These are phyloP conservation scores for Propithecus deckenii DNA, from an alignment of 2,797 vertebrate genomes.

Conservation along the genomic window DNA sequence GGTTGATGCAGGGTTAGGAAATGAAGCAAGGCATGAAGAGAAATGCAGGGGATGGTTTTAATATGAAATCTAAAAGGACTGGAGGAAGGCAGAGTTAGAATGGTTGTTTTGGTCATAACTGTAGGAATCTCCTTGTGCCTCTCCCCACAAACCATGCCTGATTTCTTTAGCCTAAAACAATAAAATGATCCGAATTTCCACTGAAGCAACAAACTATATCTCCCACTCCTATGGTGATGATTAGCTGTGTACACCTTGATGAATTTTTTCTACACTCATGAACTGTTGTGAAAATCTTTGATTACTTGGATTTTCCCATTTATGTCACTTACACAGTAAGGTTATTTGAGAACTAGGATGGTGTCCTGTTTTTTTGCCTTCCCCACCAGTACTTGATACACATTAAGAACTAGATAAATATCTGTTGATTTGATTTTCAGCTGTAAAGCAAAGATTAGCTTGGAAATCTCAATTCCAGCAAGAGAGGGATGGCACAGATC, in stretches of 20 bases:
- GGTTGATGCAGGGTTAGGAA: background rate
- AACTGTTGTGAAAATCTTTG: background rate
- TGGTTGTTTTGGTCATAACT: background rate
- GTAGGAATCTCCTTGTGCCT: background rate
- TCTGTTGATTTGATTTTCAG: slow-evolving; percentile 61
- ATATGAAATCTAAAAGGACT: background rate
- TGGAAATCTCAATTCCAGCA: background rate
- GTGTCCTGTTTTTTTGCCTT: background rate
- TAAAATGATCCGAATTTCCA: background rate
- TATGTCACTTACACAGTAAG: background rate
- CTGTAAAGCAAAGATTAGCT: slow-evolving; percentile 29
- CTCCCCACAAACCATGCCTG: background rate
- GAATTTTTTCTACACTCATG: background rate
- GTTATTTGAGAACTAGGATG: background rate
- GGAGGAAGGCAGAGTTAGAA: background rate
- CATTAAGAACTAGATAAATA: slow-evolving; percentile 45
- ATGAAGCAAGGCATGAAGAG: background rate
- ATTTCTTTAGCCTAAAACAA: background rate
- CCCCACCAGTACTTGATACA: background rate
- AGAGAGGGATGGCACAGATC: background rate
- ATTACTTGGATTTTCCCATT: background rate
- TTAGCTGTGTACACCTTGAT: background rate
- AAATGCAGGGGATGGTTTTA: background rate
- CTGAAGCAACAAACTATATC: background rate
- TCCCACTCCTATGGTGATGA: background rate